Percentiles rank a stretch among this genome's conserved stretches.
Evolutionary conservation across 2,113 vertebrate genomes (phyloP).

Genomic region (Barnardius zonarius): DNA sequence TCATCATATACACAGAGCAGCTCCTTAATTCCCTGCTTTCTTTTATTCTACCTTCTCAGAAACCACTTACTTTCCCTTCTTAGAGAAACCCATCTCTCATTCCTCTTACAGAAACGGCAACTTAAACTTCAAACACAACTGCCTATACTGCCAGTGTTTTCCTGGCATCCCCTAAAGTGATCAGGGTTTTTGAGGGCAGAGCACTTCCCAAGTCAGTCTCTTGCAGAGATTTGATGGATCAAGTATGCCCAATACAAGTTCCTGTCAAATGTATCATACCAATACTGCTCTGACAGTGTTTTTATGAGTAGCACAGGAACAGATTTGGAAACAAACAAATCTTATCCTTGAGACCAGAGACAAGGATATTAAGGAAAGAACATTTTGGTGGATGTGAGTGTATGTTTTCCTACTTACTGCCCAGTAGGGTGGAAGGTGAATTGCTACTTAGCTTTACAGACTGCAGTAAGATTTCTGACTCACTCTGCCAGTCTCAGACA

Average conservation of each 20-base stretch:
- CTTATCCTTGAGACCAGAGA: constrained; percentile 51
- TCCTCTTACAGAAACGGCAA: neutral
- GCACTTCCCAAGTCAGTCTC: neutral
- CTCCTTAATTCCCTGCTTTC: neutral
- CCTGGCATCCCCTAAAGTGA: neutral
- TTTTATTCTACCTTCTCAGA: constrained; percentile 10
- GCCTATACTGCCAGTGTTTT: neutral
- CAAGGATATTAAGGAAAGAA: constrained; percentile 53
- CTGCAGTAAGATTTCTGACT: constrained; percentile 25
- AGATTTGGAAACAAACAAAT: constrained; percentile 54
- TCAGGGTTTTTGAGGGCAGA: neutral
- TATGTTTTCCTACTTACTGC: constrained; percentile 68
- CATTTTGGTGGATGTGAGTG: constrained; percentile 59
- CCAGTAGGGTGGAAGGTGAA: constrained; percentile 70
- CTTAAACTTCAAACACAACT: neutral
- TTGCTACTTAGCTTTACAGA: constrained; percentile 55
- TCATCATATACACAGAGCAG: neutral
- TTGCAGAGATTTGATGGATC: neutral
- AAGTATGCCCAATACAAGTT: neutral
- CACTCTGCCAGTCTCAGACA: constrained; percentile 54
- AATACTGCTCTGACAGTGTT: neutral
- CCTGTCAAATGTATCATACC: constrained; percentile 5
- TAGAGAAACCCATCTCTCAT: neutral
- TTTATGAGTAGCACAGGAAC: constrained; percentile 12
- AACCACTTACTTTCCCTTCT: neutral